A percentile compares a stretch with the other conserved stretches of the same genome.
Conservation (phyloP, 2,797 vertebrate genomes). For the Xenops minutus region DNA sequence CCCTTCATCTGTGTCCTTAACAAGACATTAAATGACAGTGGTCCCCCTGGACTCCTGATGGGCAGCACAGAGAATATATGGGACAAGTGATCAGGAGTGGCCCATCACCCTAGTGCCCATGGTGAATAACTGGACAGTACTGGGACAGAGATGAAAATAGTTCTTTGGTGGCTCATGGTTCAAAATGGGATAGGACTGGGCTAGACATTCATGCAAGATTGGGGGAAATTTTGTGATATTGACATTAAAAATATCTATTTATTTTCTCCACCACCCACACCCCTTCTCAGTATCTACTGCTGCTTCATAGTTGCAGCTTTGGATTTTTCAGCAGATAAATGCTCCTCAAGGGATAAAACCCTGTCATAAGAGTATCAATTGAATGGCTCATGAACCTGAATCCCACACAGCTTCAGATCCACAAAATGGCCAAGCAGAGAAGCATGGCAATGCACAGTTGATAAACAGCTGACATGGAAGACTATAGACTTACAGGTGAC, state of each 20-base stretch:
- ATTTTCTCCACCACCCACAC: neutral
- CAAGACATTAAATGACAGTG: too few species aligned
- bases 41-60: neutral
- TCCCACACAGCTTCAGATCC: neutral
- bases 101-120: accelerated
- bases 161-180: neutral
- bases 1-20: neutral
- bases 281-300: neutral
- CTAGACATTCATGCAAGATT: neutral
- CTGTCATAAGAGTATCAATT: neutral
- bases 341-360: neutral
- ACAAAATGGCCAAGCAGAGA: neutral
- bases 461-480: neutral
- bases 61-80: neutral
- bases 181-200: accelerated
- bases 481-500: neutral
- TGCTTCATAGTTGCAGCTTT: neutral
- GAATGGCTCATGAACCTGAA: neutral
- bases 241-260: neutral
- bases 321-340: neutral
- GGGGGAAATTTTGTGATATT: neutral
- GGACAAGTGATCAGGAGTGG: neutral
- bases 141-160: neutral
- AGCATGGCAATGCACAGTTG: neutral
- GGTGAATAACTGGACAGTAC: neutral